These are phyloP conservation scores for Amorpha juglandis DNA, from an alignment of 2,888 invertebrate species.

Conservation along the genomic window DNA sequence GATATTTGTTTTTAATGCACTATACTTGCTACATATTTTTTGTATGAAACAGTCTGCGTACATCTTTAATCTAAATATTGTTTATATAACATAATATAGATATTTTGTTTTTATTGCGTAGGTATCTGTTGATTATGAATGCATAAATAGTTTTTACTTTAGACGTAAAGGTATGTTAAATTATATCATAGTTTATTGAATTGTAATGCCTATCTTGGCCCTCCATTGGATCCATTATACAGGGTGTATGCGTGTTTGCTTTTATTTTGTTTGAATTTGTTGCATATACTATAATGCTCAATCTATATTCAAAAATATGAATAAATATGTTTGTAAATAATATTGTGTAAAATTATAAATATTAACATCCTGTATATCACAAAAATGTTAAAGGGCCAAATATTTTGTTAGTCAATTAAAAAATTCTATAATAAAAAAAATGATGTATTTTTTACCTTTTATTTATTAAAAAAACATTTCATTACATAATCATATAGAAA, in stretches of 20 bases:
- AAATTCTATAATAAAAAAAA: conserved; percentile 48
- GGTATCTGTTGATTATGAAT: conserved; percentile 11
- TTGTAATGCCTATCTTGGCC: not conserved
- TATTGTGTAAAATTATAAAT: not conserved
- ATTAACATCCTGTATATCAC: conserved; percentile 12
- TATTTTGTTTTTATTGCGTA: not conserved
- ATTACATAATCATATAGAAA: not conserved
- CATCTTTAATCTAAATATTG: not conserved
- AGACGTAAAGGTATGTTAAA: conserved; percentile 12
- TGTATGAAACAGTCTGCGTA: too few species aligned
- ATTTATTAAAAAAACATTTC: conserved; percentile 41
- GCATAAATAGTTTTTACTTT: conserved; percentile 9
- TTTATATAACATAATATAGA: not conserved
- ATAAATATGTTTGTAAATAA: not conserved
- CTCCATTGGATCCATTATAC: conserved; percentile 32
- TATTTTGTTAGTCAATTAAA: conserved; percentile 64
- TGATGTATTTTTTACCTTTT: conserved; percentile 56
- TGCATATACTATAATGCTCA: not conserved
- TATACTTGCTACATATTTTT: too few species aligned
- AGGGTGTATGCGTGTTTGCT: not conserved
- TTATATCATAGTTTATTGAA: conserved; percentile 25
- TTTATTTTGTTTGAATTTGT: not conserved
- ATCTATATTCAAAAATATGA: not conserved
- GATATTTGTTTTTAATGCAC: too few species aligned
- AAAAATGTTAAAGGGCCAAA: conserved; percentile 42